Evolutionary conservation across 2,113 vertebrate genomes (phyloP), one percentile per base, ranked within the genome.

Genomic region (Rhizomys pruinosus): DNA sequence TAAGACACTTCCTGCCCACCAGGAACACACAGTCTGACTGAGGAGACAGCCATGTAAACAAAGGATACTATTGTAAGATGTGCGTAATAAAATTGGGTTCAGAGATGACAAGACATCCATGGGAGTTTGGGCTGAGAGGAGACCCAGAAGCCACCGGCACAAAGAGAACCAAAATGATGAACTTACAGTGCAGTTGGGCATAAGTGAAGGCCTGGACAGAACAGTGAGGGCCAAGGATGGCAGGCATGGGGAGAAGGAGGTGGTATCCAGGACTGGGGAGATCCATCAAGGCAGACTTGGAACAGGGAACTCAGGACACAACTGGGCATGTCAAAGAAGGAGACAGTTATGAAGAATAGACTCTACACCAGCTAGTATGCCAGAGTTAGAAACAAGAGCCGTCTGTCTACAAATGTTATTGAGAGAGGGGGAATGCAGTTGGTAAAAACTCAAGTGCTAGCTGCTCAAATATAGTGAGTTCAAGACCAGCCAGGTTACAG

Each of bases 1-100:
- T 76, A 92, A 77, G 78, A 73, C 32, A 44, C 91, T 73, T 84
- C 91, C 87, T 94, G 71, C 47, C 68, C 55, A 42, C 59, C 39
- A 47, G 57, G 72, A 42, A 55, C 63, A 47, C 42, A 23, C 7
- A 86, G 42, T 52, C 73, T 85, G 27, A 74, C 0, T 71, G 44
- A 39, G 72, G 61, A 93, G 52, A 94, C 89, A 55, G 68, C 44
- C 5, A 1, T 3, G 37, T 32, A 93, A 90, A 91, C 79, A 79
- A 93, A 89, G 42, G 34, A 64, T 74, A 68, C 7, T 81, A 57
- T n/a, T 82, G 16, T 27, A 61, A 55, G 22, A 77, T 52, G 72
- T 39, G 59, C n/a, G 17, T 78, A 72, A 85, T 47, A n/a, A 76
- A 94, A n/a, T n/a, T n/a, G n/a, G 71, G 66, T 39, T 90, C 34